Conservation (phyloP, 2,113 vertebrate species). For the Nymphicus hollandicus region DNA sequence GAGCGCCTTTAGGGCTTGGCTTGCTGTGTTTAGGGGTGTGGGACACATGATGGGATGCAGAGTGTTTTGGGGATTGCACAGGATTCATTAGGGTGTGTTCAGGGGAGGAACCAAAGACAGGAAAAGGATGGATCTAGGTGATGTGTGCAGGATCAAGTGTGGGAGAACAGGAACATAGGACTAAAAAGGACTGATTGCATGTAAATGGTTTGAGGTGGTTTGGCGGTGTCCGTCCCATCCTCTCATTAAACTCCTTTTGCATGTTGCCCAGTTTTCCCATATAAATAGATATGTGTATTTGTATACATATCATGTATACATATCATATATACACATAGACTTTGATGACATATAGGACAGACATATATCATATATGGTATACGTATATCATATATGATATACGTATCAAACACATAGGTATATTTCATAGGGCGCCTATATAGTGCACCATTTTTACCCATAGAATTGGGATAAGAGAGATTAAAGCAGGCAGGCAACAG, state of each 20-base stretch:
- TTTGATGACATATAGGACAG: too few species aligned
- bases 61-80: background rate
- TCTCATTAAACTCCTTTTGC: background rate
- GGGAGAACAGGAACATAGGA: background rate
- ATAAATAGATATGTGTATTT: background rate
- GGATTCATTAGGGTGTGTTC: background rate
- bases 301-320: background rate
- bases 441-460: background rate
- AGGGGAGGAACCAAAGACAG: background rate
- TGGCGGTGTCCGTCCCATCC: accelerated
- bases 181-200: accelerated
- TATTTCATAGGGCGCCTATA: background rate
- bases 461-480: background rate
- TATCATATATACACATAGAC: background rate
- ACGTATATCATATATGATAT: too few species aligned
- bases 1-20: background rate
- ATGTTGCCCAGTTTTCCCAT: background rate
- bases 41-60: background rate
- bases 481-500: background rate
- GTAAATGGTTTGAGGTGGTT: background rate
- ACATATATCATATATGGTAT: background rate
- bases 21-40: background rate
- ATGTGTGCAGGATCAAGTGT: background rate
- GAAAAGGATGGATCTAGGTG: background rate
- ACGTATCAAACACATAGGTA: background rate